Evolutionary conservation across 2,888 invertebrate genomes (phyloP), one percentile per base, ranked within the genome.

Genomic region (Frankliniella fusca): DNA sequence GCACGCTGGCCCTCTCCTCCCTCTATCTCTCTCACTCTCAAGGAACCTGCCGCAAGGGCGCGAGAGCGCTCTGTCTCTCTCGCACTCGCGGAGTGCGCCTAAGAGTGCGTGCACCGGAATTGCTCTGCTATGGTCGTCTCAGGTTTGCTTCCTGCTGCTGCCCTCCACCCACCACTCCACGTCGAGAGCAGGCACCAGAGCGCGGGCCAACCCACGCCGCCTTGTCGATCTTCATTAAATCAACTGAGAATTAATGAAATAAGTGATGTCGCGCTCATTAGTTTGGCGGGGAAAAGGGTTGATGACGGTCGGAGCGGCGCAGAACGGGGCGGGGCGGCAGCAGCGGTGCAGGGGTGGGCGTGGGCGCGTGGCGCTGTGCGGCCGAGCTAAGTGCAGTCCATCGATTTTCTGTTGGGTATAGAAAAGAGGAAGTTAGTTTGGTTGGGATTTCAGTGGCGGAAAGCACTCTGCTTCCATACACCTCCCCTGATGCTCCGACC

Each of bases 211-310:
- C 54, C n/a, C n/a, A n/a, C 38, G 38, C 38, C 38, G 38, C 5
- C 38, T 5, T 38, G 54, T 76, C 70, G 70, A 76, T 76, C 70
- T 76, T 76, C 70, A 76, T 76, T 76, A 76, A 76, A 12, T 76
- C 70, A 27, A 38, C 54, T 54, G 54, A 7, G 20, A 23, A 76
- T 76, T 76, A 76, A 76, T 76, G 23, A 27, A 76, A 76, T 76
- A 23, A 76, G 70, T 76, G 70, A 76, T 27, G 70, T 23, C 23
- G 10, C 70, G 70, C 70, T 76, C 70, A 76, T 76, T 76, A 76
- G 70, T 61, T 61, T 15, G 54, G 38, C 38, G 38, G 38, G 38
- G 38, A 5, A 38, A 38, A 38, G 38, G 38, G 38, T 38, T 18
- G 54, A 54, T 9, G 18, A 9, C 54, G 54, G 61, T n/a, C 20